Conservation (phyloP, 2,888 invertebrate genomes). For the Plagodis dolabraria region DNA sequence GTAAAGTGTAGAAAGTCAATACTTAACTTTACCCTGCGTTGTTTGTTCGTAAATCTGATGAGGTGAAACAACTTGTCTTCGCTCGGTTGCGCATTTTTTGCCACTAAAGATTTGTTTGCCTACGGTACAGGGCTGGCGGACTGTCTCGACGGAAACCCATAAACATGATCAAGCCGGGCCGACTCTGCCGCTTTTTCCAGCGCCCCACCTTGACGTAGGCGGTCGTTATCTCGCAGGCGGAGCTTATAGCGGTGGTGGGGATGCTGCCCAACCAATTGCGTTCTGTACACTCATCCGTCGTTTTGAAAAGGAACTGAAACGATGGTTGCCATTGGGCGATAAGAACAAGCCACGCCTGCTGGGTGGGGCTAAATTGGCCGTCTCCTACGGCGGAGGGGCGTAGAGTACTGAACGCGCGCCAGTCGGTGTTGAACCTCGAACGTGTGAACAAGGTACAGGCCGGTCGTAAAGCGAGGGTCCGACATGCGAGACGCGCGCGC, state of each 20-base stretch:
- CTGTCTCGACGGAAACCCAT: constrained; percentile 82
- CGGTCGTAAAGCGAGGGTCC: constrained; percentile 62
- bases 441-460: constrained; percentile 73
- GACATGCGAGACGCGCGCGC: constrained; percentile 77
- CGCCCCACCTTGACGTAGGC: constrained; percentile 68
- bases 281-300: constrained; percentile 41
- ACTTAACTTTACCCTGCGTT: constrained; percentile 58
- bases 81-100: constrained; percentile 76
- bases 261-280: constrained; percentile 61
- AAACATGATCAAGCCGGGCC: constrained; percentile 79
- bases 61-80: constrained; percentile 82
- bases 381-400: constrained; percentile 80
- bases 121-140: constrained; percentile 73
- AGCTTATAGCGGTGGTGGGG: constrained; percentile 54
- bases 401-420: constrained; percentile 77
- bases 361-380: constrained; percentile 69
- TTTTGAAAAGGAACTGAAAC: constrained; percentile 74
- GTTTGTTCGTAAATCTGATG: constrained; percentile 78
- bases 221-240: constrained; percentile 56
- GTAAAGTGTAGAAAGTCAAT: constrained; percentile 50
- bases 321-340: constrained; percentile 62
- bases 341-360: constrained; percentile 56
- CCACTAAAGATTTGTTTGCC: constrained; percentile 82
- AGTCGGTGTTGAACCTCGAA: constrained; percentile 78
- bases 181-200: constrained; percentile 78